phyloP scores from a whole-genome alignment of 2,797 vertebrate genomes.

The Smutsia temminckii region DNA sequence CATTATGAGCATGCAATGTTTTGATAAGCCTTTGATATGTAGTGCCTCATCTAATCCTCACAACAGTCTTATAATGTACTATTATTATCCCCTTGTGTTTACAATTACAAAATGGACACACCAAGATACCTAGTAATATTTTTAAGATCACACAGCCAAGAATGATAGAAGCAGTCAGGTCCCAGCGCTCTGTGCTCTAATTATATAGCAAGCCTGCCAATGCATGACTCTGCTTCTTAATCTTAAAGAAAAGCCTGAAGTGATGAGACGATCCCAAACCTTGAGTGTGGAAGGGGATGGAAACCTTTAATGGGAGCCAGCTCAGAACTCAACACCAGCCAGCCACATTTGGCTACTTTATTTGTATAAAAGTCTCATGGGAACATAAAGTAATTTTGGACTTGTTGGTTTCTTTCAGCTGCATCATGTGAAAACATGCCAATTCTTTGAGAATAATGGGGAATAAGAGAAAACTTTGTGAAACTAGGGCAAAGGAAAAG shows the following conservation, averaged over 20 bases:
- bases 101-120: not conserved
- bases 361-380: not conserved
- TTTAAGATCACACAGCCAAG: not conserved
- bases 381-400: constrained; percentile 13
- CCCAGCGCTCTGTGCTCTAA: not conserved
- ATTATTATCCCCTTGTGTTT: not conserved
- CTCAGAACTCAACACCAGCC: not conserved
- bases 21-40: not conserved
- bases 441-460: not conserved
- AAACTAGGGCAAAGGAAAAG: constrained; percentile 21
- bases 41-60: constrained; percentile 1
- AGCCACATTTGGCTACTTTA: not conserved
- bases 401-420: constrained; percentile 32
- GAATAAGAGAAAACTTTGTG: not conserved
- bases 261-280: not conserved
- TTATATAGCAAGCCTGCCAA: not conserved
- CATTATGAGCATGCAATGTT: not conserved
- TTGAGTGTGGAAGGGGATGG: constrained; percentile 52
- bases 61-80: not conserved
- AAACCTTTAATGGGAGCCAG: not conserved
- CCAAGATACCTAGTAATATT: not conserved
- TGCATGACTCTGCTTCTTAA: constrained; percentile 22
- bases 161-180: not conserved
- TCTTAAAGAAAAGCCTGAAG: constrained; percentile 34
- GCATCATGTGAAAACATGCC: constrained; percentile 21